Conservation (phyloP, 2,113 vertebrate genomes). For the Ellobius talpinus region DNA sequence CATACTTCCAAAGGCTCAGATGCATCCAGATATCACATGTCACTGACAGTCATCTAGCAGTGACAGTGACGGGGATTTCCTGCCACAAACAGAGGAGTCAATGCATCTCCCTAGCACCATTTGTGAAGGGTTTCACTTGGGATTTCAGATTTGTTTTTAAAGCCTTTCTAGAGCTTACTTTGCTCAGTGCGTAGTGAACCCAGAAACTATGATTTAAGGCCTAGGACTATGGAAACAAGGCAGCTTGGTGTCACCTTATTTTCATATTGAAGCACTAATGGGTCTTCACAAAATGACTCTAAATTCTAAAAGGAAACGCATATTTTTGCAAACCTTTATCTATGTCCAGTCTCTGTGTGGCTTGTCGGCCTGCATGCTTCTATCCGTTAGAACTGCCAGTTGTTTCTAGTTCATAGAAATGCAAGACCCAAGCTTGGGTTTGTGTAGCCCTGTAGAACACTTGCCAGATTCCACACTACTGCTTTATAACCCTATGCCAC, state of each 20-base stretch:
- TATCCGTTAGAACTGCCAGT: not conserved
- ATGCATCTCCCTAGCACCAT: not conserved
- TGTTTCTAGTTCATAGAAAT: not conserved
- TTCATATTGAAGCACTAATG: not conserved
- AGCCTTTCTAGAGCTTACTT: constrained; percentile 16
- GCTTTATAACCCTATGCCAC: not conserved
- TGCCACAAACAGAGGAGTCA: constrained; percentile 1
- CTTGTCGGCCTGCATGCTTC: constrained; percentile 14
- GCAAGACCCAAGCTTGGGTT: not conserved
- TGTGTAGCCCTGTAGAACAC: not conserved
- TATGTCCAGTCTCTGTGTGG: not conserved
- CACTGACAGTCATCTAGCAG: not conserved
- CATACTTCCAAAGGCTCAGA: not conserved
- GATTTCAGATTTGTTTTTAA: not conserved
- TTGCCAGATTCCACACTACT: not conserved
- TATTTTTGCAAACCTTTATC: not conserved
- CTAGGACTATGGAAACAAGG: not conserved
- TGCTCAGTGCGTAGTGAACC: constrained; percentile 11
- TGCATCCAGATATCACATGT: not conserved
- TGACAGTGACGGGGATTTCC: not conserved
- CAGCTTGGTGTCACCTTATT: not conserved
- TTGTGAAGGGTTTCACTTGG: not conserved
- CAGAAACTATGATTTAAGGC: constrained; percentile 13
- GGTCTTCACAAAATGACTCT: not conserved
- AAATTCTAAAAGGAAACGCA: not conserved